Conservation (phyloP, 2,797 vertebrate species). For the Ptychadena robeensis region DNA sequence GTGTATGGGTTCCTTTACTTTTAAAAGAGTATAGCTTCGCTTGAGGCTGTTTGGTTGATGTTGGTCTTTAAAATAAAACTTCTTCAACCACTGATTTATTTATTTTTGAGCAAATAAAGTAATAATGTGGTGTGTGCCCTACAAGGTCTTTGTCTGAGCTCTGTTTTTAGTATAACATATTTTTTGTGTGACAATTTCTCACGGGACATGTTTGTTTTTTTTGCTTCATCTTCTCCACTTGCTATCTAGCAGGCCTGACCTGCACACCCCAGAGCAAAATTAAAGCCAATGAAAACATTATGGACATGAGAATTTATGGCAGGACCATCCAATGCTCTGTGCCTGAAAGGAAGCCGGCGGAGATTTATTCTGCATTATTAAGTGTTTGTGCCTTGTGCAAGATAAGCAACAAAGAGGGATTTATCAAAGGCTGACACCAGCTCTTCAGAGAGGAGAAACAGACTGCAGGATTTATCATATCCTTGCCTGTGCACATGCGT, state of each 20-base stretch:
- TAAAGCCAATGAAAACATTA: slow-evolving; percentile 62
- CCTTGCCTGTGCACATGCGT: slow-evolving; percentile 37
- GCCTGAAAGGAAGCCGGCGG: slow-evolving; percentile 58
- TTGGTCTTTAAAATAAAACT: neutral
- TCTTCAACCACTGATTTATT: slow-evolving; percentile 3
- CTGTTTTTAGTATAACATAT: slow-evolving; percentile 10
- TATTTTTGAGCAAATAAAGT: neutral
- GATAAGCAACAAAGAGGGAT: slow-evolving; percentile 61
- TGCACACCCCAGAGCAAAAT: slow-evolving; percentile 56
- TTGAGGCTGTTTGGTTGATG: neutral
- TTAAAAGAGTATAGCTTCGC: neutral
- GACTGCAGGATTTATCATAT: slow-evolving; percentile 55
- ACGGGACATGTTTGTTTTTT: slow-evolving; percentile 47
- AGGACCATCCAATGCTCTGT: slow-evolving; percentile 45
- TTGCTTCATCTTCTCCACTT: slow-evolving; percentile 33
- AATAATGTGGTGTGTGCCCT: slow-evolving; percentile 5
- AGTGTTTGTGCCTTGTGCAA: slow-evolving; percentile 62
- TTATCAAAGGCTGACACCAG: slow-evolving; percentile 60
- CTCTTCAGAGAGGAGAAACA: slow-evolving; percentile 60
- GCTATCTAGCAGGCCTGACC: slow-evolving; percentile 43
- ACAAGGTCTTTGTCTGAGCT: slow-evolving; percentile 24
- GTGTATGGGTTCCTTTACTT: no score
- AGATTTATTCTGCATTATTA: slow-evolving; percentile 63
- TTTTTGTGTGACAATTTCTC: slow-evolving; percentile 36
- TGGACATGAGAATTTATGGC: slow-evolving; percentile 59